Percentiles rank a stretch among this genome's conserved stretches.
Evolutionary conservation across 2,797 vertebrate species (phyloP).

Genomic region (Pelodytes ibericus): DNA sequence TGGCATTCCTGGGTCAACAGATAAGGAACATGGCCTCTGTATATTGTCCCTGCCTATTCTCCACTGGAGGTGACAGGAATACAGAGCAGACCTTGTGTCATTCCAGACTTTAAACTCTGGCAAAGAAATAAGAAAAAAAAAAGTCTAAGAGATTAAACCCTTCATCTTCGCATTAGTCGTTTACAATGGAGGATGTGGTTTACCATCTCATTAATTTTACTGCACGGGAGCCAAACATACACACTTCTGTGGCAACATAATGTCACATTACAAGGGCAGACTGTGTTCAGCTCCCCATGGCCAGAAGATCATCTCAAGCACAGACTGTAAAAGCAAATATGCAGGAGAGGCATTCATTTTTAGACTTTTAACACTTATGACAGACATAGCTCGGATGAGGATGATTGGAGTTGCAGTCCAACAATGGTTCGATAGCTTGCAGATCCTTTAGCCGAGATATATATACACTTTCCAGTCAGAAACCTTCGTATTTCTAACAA

Average conservation of each 20-base stretch:
- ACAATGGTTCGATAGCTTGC: no score
- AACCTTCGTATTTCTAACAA: no score
- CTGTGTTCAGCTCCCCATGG: constrained; percentile 11
- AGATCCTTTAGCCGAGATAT: no score
- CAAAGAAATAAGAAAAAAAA: constrained; percentile 49
- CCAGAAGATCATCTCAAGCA: constrained; percentile 31
- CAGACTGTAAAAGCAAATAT: constrained; percentile 30
- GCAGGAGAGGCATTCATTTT: background rate
- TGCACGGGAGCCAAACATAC: constrained; percentile 45
- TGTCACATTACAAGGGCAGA: constrained; percentile 23
- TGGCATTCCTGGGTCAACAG: constrained; percentile 48
- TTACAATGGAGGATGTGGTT: constrained; percentile 50
- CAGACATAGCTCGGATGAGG: no score
- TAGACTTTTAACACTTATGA: no score
- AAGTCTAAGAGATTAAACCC: constrained; percentile 40
- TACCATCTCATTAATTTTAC: constrained; percentile 53
- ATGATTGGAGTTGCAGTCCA: no score
- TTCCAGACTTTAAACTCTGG: constrained; percentile 47
- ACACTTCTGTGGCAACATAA: constrained; percentile 18
- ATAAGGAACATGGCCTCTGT: constrained; percentile 48
- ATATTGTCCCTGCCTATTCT: constrained; percentile 40
- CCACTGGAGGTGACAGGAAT: constrained; percentile 48
- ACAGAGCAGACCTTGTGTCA: constrained; percentile 53
- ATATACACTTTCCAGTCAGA: no score
- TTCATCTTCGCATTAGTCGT: constrained; percentile 50